Base-by-base conservation (phyloP, 2,113 vertebrate species). In the Ciconia maguari region DNA sequence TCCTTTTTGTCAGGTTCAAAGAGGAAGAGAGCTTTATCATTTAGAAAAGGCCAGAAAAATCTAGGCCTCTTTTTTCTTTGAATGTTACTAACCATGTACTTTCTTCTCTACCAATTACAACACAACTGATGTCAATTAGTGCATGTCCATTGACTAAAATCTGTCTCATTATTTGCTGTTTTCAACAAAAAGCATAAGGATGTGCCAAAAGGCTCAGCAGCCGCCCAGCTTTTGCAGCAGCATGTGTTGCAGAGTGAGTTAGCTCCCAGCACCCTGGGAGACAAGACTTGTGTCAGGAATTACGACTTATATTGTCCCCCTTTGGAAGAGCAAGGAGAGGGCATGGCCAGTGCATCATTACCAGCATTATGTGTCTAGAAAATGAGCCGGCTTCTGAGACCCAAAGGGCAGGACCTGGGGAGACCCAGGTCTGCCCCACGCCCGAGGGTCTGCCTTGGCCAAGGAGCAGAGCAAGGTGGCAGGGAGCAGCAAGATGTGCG, bases 391-490 rank as follows among this genome's bases (percentile, higher is more conserved):
- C 10, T 69, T 64, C 2, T 7, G 26, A 65, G 18, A 68, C 8
- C 8, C 18, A 38, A 49, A 7, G 0, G 44, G 13, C 18, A 30
- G 25, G 14, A 10, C 12, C 19, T 20, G 24, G 17, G 36, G 49
- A 49, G 20, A 82, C 3, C 34, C 42, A 46, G 46, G 34, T 79
- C 49, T 68, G 54, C 20, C 13, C 27, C 5, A 0, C 3, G 71
- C 32, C 15, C 2, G 0, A n/a, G 19, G 57, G 1, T 66, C 29
- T 46, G n/a, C 46, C 51, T 65, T 24, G 34, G 34, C 26, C 24
- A 38, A 71, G 65, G 34, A 52, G 9, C 4, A 20, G 29, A n/a
- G 14, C 32, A 60, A 27, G 0, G 1, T 0, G 1, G 11, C 10
- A 41, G 44, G 14, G 30, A 88, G 32, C n/a, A 44, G 34, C 13